Base-by-base conservation (phyloP, 2,797 vertebrate species). In the Hybognathus amarus region DNA sequence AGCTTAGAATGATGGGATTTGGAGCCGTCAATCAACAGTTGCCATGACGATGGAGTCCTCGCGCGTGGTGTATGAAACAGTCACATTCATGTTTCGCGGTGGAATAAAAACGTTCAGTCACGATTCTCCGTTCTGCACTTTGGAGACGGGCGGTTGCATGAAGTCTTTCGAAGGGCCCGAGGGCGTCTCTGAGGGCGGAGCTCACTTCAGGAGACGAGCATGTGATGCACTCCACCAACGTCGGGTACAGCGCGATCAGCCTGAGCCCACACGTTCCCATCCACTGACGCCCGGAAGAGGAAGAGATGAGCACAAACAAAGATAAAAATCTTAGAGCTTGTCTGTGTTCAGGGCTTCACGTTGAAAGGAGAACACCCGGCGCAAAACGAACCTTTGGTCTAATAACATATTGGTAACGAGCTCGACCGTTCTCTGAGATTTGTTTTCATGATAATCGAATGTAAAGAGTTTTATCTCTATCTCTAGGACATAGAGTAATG, bases 101-200 rank as follows among this genome's bases (percentile, higher is more conserved):
- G 84, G 52, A 81, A 87, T 83, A 87, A 80, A 85, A 85, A 85
- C 80, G 87, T 84, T 84, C 61, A 42, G 18, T 77, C 77, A 81
- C 5, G 40, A 98, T 86, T 98, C 97, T 91, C 98, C 98, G 6
- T 99, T 99, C 90, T 99, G 97, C 91, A 99, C 96, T 96, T 96
- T 97, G 93, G 95, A 93, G 93, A 96, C 93, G 79, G 98, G 98
- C 85, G 98, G 97, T 83, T 98, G 97, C 97, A 99, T 99, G 93
- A 99, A 99, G 95, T 99, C 98, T 95, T 99, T 98, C n/a, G 92
- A 99, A 99, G 80, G 98, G 98, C 91, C 96, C 96, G 77, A 99
- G 93, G 80, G 98, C 98, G 89, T 99, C 98, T 91, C 98, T 99
- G 85, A 99, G 95, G 87, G 98, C 98, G 50, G 95, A 96, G 92